Evolutionary conservation across 2,113 vertebrate species (phyloP), one percentile per base, ranked within the genome.

Genomic region (Corvus hawaiiensis): DNA sequence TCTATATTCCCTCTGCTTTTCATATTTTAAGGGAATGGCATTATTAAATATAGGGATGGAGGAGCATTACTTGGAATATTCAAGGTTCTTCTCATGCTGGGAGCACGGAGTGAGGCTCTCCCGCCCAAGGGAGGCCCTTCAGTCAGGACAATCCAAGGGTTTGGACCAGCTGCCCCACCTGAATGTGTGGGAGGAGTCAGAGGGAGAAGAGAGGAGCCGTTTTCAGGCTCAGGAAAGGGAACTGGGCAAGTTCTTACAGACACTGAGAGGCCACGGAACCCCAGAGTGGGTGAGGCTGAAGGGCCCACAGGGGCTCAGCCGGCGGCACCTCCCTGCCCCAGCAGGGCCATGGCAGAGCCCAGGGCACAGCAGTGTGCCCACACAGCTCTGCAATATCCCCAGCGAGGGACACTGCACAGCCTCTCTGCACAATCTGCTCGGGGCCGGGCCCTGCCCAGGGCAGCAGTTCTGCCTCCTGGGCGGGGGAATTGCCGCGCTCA

Each of bases 231-330:
- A 21, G 21, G 33, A 64, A 54, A 26, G 68, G 15, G 51, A 78
- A 55, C 2, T 67, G 46, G 32, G 10, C 24, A 30, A 21, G 7
- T 75, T 84, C 72, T 58, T 30, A 30, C 33, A 78, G 67, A 67
- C 28, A 21, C 7, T 48, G 26, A 11, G 22, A 59, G 79, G 32
- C 44, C 43, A 7, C 54, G 48, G n/a, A 41, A 19, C 4, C 26
- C 30, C 71, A 41, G 24, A 1, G 0, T 35, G 62, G 28, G 3
- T n/a, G 0, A 44, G 44, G 19, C 1, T 59, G 13, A 16, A 16
- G 32, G 13, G 14, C 3, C 18, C 49, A 0, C 20, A 44, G 67
- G 33, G 13, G 32, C 7, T 67, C 44, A 4, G 0, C 44, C 5
- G 44, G 59, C n/a, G n/a, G n/a, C n/a, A n/a, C n/a, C n/a, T n/a